A percentile compares a stretch with the other conserved stretches of the same genome.
phyloP scores from a whole-genome alignment of 2,888 invertebrate genomes.

The Sinhomidia bicolor region DNA sequence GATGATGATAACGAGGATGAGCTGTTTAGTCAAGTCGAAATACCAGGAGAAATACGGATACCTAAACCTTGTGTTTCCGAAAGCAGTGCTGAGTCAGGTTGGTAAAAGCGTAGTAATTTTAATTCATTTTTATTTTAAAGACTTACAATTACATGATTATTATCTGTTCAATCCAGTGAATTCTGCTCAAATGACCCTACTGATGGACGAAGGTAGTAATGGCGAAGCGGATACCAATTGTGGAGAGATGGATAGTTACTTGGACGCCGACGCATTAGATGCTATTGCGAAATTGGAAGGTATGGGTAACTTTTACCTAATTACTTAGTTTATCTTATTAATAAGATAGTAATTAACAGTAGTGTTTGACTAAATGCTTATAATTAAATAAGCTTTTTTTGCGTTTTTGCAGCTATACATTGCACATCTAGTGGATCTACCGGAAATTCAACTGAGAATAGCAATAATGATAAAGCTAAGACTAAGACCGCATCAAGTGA shows the following conservation, averaged over 20 bases:
- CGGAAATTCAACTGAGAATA: not conserved
- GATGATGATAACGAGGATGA: constrained; percentile 68
- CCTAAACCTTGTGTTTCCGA: not conserved
- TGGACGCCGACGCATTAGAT: not conserved
- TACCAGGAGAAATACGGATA: constrained; percentile 30
- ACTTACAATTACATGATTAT: not conserved
- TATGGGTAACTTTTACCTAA: not conserved
- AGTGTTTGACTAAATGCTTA: too few species aligned
- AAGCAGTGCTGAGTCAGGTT: constrained; percentile 38
- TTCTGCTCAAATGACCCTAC: not conserved
- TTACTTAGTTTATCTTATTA: not conserved
- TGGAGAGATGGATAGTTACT: constrained; percentile 30
- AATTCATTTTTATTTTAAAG: not conserved
- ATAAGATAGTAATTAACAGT: too few species aligned
- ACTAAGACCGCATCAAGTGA: not conserved
- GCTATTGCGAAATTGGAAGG: constrained; percentile 55
- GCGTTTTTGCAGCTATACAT: not conserved
- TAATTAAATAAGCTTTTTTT: not conserved
- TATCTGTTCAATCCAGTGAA: not conserved
- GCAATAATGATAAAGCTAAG: not conserved
- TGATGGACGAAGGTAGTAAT: not conserved
- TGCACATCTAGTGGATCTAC: not conserved
- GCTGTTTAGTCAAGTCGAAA: constrained; percentile 67
- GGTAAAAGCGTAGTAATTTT: constrained; percentile 5
- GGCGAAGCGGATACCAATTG: not conserved